Conservation (phyloP, 2,888 invertebrate species). For the Tethea ocularis region DNA sequence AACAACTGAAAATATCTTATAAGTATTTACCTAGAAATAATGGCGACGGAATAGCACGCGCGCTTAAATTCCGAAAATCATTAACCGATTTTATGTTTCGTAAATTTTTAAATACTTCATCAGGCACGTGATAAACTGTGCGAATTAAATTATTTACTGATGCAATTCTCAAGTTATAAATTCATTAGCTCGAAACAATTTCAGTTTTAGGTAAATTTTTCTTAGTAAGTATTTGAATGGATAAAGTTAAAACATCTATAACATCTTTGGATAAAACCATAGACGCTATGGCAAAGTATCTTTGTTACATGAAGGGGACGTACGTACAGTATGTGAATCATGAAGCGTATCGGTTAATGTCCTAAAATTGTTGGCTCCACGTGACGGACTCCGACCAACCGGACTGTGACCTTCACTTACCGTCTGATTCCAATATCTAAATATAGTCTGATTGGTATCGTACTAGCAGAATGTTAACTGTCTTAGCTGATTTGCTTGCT, state of each 20-base stretch:
- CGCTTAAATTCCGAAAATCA: background rate
- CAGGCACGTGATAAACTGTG: background rate
- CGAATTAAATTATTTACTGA: constrained; percentile 6
- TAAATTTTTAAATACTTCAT: constrained; percentile 13
- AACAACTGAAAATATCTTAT: background rate
- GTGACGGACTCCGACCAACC: constrained; percentile 45
- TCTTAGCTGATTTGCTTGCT: constrained; percentile 1
- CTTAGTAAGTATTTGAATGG: no score
- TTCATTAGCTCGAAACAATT: background rate
- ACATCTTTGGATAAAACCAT: background rate
- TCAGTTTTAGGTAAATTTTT: background rate
- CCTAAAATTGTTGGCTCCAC: constrained; percentile 55
- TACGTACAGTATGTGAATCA: constrained; percentile 44
- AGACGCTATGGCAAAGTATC: constrained; percentile 22
- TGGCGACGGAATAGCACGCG: background rate
- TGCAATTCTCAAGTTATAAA: constrained; percentile 4
- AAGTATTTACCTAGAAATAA: background rate
- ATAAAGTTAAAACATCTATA: no score
- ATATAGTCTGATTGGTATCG: constrained; percentile 15
- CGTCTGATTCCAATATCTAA: constrained; percentile 23
- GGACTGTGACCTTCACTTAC: constrained; percentile 49
- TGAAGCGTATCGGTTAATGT: constrained; percentile 66
- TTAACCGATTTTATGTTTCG: constrained; percentile 2
- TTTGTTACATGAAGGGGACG: constrained; percentile 27
- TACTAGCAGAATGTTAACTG: background rate